Base-by-base conservation (phyloP, 2,888 invertebrate genomes). In the Hypselothyrea guttata region DNA sequence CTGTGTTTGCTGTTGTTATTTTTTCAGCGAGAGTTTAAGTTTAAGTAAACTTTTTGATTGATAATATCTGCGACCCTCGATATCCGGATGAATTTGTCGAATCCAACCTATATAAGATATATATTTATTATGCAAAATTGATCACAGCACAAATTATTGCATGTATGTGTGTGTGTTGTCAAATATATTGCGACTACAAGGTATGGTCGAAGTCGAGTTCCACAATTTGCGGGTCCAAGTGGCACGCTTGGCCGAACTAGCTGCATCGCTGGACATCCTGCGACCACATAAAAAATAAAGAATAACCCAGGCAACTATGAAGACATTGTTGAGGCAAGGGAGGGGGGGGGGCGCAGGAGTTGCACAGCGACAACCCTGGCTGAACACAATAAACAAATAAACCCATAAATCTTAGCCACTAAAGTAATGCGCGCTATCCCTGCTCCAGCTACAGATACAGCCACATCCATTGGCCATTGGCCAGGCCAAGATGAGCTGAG, bases 401-500 rank as follows among this genome's bases (percentile, higher is more conserved):
- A 86, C 67, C 71, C 84, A 82, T 86, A 84, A 84, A 84, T 84
- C 84, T 82, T 76, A 54, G 68, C 49, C 62, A 57, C 68, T 68
- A 74, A 75, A 75, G 61, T 62, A 72, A 75, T 74, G 71, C 75
- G 61, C 71, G 55, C 54, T 68, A 12, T n/a, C 38, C 37, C 5
- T 0, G 5, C 22, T 22, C 18, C 11, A 4, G 9, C 28, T 7
- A 28, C 9, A 28, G 28, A 2, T 22, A n/a, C 11, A 4, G 9
- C 28, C 1, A 28, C 9, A 28, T 4, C 8, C 35, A 37, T 57
- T 37, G 49, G 34, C 53, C 47, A 44, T n/a, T 38, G 51, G 31
- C 8, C 35, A 35, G 7, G 9, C 13, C 9, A n/a, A n/a, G n/a
- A n/a, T n/a, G n/a, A n/a, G n/a, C n/a, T n/a, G 8, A 4, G 37